Evolutionary conservation across 1,140 invertebrate genomes (phyloP).

Genomic region (Drosophila tropicalis): DNA sequence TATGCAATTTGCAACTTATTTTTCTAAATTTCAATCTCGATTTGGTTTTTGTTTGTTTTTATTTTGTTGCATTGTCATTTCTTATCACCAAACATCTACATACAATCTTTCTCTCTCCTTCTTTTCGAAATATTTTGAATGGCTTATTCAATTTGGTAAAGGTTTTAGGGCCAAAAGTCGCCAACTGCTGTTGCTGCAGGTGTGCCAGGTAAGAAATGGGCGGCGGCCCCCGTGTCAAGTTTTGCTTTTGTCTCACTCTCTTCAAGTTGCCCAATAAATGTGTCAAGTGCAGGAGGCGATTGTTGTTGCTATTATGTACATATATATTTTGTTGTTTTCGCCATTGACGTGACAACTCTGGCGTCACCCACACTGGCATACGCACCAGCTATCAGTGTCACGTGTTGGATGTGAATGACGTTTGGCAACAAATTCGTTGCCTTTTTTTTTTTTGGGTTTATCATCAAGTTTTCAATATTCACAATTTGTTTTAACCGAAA

Average conservation of each 20-base stretch:
- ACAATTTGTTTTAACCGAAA: background rate
- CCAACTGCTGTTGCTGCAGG: background rate
- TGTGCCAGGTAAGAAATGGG: conserved; percentile 1
- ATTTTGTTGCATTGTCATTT: background rate
- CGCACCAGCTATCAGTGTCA: conserved; percentile 20
- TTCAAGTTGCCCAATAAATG: conserved; percentile 73
- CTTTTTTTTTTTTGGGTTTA: conserved; percentile 10
- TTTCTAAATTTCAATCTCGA: background rate
- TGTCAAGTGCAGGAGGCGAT: conserved; percentile 72
- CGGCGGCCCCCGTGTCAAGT: conserved; percentile 29
- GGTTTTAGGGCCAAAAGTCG: background rate
- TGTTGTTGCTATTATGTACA: conserved; percentile 1
- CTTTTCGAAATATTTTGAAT: conserved; percentile 7
- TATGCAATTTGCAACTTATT: background rate
- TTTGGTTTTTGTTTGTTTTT: background rate
- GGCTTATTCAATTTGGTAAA: background rate
- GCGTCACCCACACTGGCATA: conserved; percentile 41
- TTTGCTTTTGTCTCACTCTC: conserved; percentile 66
- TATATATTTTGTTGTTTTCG: conserved; percentile 36
- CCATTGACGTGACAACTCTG: conserved; percentile 69
- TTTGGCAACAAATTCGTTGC: conserved; percentile 50
- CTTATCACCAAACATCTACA: conserved; percentile 7
- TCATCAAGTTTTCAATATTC: conserved; percentile 46
- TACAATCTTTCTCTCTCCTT: no score
- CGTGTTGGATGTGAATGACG: conserved; percentile 49